Conservation (phyloP, 2,113 vertebrate species). For the Chloroceryle aenea region DNA sequence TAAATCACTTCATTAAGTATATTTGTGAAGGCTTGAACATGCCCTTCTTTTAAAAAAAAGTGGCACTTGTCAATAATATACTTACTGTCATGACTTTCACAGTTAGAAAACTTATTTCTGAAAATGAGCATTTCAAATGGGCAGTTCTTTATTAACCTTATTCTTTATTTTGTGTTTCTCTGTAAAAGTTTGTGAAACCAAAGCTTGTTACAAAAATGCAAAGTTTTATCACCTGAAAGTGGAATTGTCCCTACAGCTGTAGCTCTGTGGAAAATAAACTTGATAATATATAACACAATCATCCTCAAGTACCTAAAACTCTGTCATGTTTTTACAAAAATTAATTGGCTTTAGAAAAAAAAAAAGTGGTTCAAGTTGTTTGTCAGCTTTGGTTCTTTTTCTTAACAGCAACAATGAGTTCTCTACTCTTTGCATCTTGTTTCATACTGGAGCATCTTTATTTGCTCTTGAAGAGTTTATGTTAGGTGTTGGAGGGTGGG, state of each 20-base stretch:
- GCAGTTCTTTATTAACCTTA: not conserved
- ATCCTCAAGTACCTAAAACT: not conserved
- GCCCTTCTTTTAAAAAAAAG: not conserved
- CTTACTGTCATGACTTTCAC: not conserved
- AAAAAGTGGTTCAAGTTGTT: not conserved
- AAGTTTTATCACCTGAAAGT: not conserved
- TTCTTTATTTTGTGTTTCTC: not conserved
- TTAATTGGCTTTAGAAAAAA: not conserved
- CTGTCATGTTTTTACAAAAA: not conserved
- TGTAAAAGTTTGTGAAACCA: not conserved
- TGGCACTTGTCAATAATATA: not conserved
- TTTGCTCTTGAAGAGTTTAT: not conserved
- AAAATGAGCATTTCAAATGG: not conserved
- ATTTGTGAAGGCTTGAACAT: not conserved
- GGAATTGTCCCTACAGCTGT: not conserved
- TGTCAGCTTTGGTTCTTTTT: not conserved
- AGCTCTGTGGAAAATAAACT: not conserved
- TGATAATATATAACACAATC: not conserved
- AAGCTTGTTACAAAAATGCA: not conserved
- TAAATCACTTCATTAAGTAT: not conserved
- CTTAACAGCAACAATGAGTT: not conserved
- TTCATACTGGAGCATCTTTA: not conserved
- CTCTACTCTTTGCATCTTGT: not conserved
- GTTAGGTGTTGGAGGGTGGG: not conserved
- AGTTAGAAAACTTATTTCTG: not conserved